A percentile compares a stretch with the other conserved stretches of the same genome.
phyloP scores from a whole-genome alignment of 2,888 invertebrate genomes.

The Taphrorychus bicolor region DNA sequence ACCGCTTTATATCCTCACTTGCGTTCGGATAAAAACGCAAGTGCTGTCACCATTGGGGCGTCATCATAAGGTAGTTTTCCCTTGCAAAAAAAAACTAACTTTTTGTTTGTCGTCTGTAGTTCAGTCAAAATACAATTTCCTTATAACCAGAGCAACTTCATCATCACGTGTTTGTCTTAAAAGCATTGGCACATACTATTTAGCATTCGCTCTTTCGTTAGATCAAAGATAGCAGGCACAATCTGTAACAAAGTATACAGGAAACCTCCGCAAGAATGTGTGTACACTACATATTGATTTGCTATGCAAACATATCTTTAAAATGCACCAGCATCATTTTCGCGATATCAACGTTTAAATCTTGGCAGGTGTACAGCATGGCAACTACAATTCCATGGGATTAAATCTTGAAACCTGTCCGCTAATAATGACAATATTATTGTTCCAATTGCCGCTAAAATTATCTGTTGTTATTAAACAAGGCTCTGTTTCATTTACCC shows the following conservation, averaged over 20 bases:
- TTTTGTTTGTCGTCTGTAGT: too few species aligned
- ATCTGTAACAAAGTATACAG: neutral
- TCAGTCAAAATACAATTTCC: too few species aligned
- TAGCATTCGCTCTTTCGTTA: neutral
- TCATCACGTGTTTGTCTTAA: too few species aligned
- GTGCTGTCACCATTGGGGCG: too few species aligned
- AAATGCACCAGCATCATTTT: neutral
- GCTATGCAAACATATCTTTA: neutral
- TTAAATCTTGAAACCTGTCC: neutral
- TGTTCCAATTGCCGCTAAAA: neutral
- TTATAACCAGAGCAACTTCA: too few species aligned
- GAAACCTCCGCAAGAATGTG: neutral
- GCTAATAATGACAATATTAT: neutral
- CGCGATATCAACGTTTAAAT: neutral
- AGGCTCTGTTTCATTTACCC: neutral
- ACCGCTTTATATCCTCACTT: too few species aligned
- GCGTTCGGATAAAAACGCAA: too few species aligned
- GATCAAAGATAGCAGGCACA: neutral
- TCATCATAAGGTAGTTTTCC: too few species aligned
- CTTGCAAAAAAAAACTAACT: too few species aligned
- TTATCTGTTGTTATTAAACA: neutral
- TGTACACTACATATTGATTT: neutral
- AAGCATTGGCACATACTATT: neutral
- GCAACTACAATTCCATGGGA: neutral
- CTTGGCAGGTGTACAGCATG: neutral